Base-by-base conservation (phyloP, 35 echinoderm and acorn worm species). In the Chiridota heheva region DNA sequence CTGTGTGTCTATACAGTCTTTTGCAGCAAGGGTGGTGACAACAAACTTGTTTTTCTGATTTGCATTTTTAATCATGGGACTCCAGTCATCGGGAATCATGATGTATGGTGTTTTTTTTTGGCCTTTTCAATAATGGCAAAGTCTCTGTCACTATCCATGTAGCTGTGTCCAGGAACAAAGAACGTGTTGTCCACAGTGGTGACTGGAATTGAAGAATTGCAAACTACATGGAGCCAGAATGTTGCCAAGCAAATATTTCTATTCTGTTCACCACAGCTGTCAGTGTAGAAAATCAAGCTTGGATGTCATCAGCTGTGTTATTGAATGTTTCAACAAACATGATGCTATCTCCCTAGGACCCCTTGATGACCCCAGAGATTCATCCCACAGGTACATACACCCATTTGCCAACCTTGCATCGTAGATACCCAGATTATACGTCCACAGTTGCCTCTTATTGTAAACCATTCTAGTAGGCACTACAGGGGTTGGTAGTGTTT, bases 81-180 rank as follows among this genome's bases (percentile, higher is more conserved):
- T 60, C 57, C 57, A 60, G 5, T 60, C 57, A 18, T 60, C 57
- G 18, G 57, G 57, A 60, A 60, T 18, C 57, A 60, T 60, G 57
- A 60, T 2, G 17, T 60, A 10, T n/a, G 57, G 57, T 6, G 57
- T 60, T 7, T 17, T 30, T 60, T 60, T 30, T 60, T 60, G 5
- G 57, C 57, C 16, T 17, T 60, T 17, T 60, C 57, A 30, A 60
- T 60, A 30, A 60, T 17, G 5, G n/a, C 57, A 60, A 60, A 60
- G 17, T 60, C 57, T 60, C 57, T 60, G 57, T 60, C 57, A 17
- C 57, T 60, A 30, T 60, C 57, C 57, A 60, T 60, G 17, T 60
- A 60, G 17, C 57, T 60, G 17, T 60, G 57, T 5, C 57, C 57
- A 7, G 57, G 16, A 7, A 60, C 57, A 60, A 8, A 60, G 17